Conservation (phyloP, 1,140 invertebrate species). For the Paraescarpia echinospica region DNA sequence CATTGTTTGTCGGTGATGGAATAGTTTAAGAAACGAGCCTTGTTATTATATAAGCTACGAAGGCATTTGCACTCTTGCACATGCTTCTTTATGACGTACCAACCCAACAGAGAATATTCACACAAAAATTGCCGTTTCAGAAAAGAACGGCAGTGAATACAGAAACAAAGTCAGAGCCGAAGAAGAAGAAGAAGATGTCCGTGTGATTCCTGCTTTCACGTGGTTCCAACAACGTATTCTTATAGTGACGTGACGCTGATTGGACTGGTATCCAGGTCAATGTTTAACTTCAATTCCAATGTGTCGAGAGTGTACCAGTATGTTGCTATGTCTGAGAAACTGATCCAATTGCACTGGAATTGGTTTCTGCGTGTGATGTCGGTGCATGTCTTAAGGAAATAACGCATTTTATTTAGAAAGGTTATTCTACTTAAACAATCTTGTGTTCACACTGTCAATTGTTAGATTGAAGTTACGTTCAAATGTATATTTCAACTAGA, state of each 20-base stretch:
- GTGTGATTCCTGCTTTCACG: background rate
- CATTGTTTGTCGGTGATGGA: background rate
- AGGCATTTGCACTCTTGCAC: background rate
- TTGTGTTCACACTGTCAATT: background rate
- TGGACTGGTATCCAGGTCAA: background rate
- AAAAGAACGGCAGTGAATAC: background rate
- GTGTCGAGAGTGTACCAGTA: background rate
- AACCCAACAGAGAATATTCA: background rate
- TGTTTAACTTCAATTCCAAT: background rate
- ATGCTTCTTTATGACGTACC: background rate
- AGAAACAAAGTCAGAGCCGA: background rate
- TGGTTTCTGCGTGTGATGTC: background rate
- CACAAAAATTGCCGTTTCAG: background rate
- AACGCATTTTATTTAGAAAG: background rate
- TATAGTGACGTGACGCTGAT: background rate
- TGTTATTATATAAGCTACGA: background rate
- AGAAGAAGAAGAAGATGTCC: background rate
- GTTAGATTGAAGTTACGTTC: background rate
- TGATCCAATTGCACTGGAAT: background rate
- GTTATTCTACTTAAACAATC: background rate
- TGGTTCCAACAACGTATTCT: background rate
- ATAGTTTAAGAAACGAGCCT: background rate
- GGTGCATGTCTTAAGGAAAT: no score
- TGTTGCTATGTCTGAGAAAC: background rate
- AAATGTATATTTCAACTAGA: background rate